Base-by-base conservation (phyloP, 1,140 invertebrate species). In the Amyelois transitella region DNA sequence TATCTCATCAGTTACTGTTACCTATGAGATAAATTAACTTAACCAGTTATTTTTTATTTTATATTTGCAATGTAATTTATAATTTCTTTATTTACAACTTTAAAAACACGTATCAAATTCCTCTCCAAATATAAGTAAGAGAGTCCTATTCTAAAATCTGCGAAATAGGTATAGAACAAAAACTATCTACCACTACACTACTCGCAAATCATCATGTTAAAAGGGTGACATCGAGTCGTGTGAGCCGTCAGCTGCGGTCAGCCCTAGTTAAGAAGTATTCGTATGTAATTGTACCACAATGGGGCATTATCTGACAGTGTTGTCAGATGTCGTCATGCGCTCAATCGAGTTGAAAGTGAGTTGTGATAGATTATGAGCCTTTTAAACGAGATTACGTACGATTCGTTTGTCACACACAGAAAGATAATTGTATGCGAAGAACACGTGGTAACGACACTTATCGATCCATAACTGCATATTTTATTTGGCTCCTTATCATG, bases 271-370 rank as follows among this genome's bases (percentile, higher is more conserved):
- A 24, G 21, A 20, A 44, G n/a, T n/a, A n/a, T n/a, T 22, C 43
- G 66, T 64, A 65, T 75, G 70, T 75, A 76, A 77, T 79, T 72
- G 75, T 58, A 24, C 58, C 57, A 73, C 64, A 73, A 72, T 70
- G 28, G 62, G 51, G 60, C 66, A 62, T 77, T 69, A 75, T 75
- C 70, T 67, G 62, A 59, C 53, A 72, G 68, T 55, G 68, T 75
- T 81, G 78, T 81, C 78, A 77, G 64, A 71, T 75, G 75, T 75
- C 62, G 72, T 76, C 74, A 74, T 63, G 62, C 71, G 69, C 66
- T 74, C 66, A 70, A 77, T 78, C 65, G 65, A 69, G 43, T 63
- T 51, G 60, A 69, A 64, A 75, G 58, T 60, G 55, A 71, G 55
- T 60, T 45, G 18, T 20, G 45, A 38, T 38, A 38, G 32, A 38